Evolutionary conservation across 2,888 invertebrate genomes (phyloP).

Genomic region (Scaptomyza caliginosa): DNA sequence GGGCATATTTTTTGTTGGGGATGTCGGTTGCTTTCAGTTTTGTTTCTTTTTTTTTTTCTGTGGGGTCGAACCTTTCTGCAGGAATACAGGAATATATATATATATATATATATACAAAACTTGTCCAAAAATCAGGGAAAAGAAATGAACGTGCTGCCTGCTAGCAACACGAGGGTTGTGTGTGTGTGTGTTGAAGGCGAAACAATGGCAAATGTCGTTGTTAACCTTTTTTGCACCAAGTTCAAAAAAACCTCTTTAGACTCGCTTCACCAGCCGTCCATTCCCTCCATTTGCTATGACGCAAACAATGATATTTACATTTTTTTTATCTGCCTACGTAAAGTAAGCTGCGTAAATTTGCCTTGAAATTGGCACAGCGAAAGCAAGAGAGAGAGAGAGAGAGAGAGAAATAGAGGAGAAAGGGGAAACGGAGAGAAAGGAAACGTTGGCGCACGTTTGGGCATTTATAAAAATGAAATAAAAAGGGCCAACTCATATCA

Average conservation of each 20-base stretch:
- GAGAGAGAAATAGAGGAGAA: slow-evolving; percentile 1
- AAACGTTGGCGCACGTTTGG: slow-evolving; percentile 50
- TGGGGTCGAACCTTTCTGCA: slow-evolving; percentile 22
- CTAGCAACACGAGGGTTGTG: slow-evolving; percentile 40
- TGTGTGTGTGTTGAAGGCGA: slow-evolving; percentile 43
- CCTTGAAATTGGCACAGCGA: slow-evolving; percentile 75
- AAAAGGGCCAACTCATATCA: slow-evolving; percentile 69
- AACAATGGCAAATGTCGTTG: slow-evolving; percentile 77
- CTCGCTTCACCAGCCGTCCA: slow-evolving; percentile 9
- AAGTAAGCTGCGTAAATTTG: slow-evolving; percentile 60
- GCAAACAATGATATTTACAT: slow-evolving; percentile 79
- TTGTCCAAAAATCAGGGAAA: slow-evolving; percentile 74
- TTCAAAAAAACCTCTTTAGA: slow-evolving; percentile 56
- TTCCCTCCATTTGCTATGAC: slow-evolving; percentile 52
- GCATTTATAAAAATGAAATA: slow-evolving; percentile 69
- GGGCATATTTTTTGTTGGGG: slow-evolving; percentile 56
- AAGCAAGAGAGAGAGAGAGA: slow-evolving; percentile 38
- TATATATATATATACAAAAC: too few relatives aligned
- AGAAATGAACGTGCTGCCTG: slow-evolving; percentile 47
- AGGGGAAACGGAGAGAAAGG: not conserved
- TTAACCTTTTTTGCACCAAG: slow-evolving; percentile 73
- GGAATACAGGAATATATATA: slow-evolving; percentile 11
- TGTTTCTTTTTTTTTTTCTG: too few relatives aligned
- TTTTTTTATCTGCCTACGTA: slow-evolving; percentile 66
- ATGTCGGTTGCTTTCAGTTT: not conserved